Base-by-base conservation (phyloP, 2,888 invertebrate species). In the Amphimallon solstitiale region DNA sequence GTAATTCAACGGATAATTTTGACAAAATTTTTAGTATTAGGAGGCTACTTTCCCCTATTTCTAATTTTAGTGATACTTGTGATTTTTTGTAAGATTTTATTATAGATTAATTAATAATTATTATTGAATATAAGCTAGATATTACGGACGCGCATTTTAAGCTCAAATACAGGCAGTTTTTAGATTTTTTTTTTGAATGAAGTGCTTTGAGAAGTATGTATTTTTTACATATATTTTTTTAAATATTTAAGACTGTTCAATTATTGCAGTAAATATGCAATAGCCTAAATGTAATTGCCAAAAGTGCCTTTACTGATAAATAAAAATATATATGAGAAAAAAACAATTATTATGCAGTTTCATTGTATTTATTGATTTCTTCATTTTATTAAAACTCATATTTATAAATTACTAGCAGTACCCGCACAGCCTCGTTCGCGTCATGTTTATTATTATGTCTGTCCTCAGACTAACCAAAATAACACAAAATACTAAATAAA, bases 261-360 rank as follows among this genome's bases (percentile, higher is more conserved):
- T 14, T 51, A 35, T 45, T 45, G 19, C 19, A 45, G 19, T 19
- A 19, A 19, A 10, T 19, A n/a, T n/a, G n/a, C n/a, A 45, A 19
- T 45, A 19, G 17, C 17, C 19, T 45, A 17, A 17, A 45, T 45
- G 7, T 45, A 45, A 45, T 54, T 54, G 19, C 37, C 37, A 54
- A 54, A 54, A 37, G 54, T 54, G 54, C 54, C 54, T 54, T 51
- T 37, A 54, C 34, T 17, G 19, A 54, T 51, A 29, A 51, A 51
- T 51, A 51, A 51, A 34, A 49, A 29, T 21, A 23, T 19, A 21
- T 51, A 29, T 40, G 12, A 17, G 17, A 15, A 19, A 15, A 45
- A 3, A 5, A 29, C 9, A 29, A 3, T 29, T 29, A 29, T 5
- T 7, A 7, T 23, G 29, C 9, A 3, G 29, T 29, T 29, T 29